Evolutionary conservation across 2,888 invertebrate genomes (phyloP).

Genomic region (Sesia bembeciformis): DNA sequence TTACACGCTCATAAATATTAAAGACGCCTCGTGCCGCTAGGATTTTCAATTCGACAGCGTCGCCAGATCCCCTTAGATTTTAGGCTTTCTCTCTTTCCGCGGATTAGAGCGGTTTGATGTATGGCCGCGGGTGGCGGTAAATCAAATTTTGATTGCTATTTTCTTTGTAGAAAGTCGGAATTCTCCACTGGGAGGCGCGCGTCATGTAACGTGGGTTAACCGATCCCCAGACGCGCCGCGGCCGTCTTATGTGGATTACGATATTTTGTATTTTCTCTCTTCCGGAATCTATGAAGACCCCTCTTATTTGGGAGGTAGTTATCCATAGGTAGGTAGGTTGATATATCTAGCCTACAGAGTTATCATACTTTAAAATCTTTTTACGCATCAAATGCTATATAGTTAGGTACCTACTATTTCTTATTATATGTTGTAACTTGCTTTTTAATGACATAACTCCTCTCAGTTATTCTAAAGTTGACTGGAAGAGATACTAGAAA

Average conservation of each 20-base stretch:
- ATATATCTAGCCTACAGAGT: no score
- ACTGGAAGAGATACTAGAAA: no score
- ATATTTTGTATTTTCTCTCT: conserved; percentile 34
- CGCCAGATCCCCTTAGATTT: conserved; percentile 61
- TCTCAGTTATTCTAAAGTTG: no score
- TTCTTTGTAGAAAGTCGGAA: conserved; percentile 69
- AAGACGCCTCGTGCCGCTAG: conserved; percentile 44
- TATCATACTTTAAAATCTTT: no score
- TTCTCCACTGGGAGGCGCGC: conserved; percentile 49
- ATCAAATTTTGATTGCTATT: conserved; percentile 75
- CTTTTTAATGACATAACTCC: no score
- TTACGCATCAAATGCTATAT: no score
- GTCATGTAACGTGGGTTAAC: conserved; percentile 63
- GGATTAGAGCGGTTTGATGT: conserved; percentile 62
- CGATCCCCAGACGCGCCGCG: conserved; percentile 55
- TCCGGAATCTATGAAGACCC: background rate
- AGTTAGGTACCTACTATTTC: no score
- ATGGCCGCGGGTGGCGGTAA: conserved; percentile 71
- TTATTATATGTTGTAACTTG: no score
- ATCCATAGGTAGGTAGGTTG: background rate
- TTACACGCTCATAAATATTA: conserved; percentile 65
- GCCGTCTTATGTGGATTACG: conserved; percentile 48
- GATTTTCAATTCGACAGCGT: conserved; percentile 62
- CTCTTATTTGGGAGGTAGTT: background rate
- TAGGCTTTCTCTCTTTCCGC: conserved; percentile 57